phyloP scores from a whole-genome alignment of 2,888 invertebrate species.

The Marasmarcha lunaedactyla region DNA sequence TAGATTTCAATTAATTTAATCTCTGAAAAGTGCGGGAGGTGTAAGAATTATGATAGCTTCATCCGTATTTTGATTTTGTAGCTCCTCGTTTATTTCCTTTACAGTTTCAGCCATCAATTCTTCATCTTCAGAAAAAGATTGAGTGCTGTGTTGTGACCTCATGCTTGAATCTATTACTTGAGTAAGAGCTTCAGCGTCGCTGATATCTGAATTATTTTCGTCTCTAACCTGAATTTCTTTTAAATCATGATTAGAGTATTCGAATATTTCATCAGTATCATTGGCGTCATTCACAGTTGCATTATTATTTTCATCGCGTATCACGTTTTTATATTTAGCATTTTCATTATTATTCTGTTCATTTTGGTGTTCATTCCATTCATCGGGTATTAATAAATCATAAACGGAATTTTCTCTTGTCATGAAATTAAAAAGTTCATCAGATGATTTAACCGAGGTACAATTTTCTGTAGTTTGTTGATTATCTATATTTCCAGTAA shows the following conservation, averaged over 20 bases:
- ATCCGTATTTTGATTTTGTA: slow-evolving; percentile 14
- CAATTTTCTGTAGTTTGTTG: slow-evolving; percentile 11
- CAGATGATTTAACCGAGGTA: slow-evolving; percentile 24
- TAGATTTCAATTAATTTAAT: no score
- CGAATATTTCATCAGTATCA: not conserved
- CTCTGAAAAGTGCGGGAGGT: slow-evolving; percentile 1
- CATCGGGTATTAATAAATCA: not conserved
- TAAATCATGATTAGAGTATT: not conserved
- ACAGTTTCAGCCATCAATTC: slow-evolving; percentile 38
- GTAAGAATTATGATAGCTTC: not conserved
- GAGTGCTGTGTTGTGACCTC: slow-evolving; percentile 17
- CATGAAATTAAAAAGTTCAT: slow-evolving; percentile 30
- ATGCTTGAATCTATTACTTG: slow-evolving; percentile 36
- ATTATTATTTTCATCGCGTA: slow-evolving; percentile 10
- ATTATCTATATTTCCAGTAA: slow-evolving; percentile 9
- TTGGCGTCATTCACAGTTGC: slow-evolving; percentile 12
- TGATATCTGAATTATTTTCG: slow-evolving; percentile 22
- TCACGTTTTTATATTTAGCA: not conserved
- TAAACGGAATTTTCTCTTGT: slow-evolving; percentile 12
- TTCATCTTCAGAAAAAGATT: slow-evolving; percentile 32
- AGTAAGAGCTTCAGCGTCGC: slow-evolving; percentile 37
- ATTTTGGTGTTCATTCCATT: not conserved
- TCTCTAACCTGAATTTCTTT: slow-evolving; percentile 1
- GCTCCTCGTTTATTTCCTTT: slow-evolving; percentile 37
- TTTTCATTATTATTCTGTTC: not conserved